These are phyloP conservation scores for Rhinolophus ferrumequinum DNA, from an alignment of 2,113 vertebrate species.

Conservation along the genomic window DNA sequence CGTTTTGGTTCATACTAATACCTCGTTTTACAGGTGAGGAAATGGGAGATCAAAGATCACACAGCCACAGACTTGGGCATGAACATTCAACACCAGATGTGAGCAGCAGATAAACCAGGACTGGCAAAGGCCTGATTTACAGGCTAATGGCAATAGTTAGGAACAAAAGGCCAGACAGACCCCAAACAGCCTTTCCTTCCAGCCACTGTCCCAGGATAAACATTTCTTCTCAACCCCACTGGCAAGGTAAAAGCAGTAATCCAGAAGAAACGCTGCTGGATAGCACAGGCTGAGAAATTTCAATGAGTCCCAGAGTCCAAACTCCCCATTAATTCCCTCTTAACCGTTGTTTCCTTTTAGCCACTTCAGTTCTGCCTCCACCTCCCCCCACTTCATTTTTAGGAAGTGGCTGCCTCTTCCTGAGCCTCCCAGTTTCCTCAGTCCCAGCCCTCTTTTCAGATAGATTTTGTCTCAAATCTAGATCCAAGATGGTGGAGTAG, in stretches of 20 bases:
- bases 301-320: neutral
- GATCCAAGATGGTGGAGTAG: too few relatives aligned
- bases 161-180: neutral
- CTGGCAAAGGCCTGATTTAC: neutral
- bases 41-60: neutral
- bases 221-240: neutral
- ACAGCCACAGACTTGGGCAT: neutral
- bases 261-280: slow-evolving; percentile 54
- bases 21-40: neutral
- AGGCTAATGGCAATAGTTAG: neutral
- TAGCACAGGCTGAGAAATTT: slow-evolving; percentile 39
- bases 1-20: neutral
- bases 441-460: neutral
- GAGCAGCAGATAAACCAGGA: neutral
- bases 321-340: neutral
- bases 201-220: neutral
- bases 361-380: neutral
- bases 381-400: neutral
- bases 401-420: neutral
- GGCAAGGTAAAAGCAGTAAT: neutral
- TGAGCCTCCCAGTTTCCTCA: neutral
- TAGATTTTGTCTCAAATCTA: neutral
- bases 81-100: neutral
- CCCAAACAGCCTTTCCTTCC: neutral
- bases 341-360: neutral